A percentile compares a stretch with the other conserved stretches of the same genome.
phyloP scores from a whole-genome alignment of 2,888 invertebrate species.

The Branchellion lobata region DNA sequence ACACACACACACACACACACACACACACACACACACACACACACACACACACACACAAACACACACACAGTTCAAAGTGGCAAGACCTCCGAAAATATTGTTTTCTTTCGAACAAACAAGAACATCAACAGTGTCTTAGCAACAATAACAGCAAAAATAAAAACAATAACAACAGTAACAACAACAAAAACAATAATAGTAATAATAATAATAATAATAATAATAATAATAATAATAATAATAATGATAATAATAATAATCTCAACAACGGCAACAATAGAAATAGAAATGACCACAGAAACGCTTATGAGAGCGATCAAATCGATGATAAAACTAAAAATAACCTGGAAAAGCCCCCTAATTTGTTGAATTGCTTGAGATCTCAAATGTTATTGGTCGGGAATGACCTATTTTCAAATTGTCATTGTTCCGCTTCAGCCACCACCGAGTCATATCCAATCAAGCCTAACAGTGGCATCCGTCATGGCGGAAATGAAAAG shows the following conservation, averaged over 20 bases:
- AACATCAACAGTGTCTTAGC: too few species aligned
- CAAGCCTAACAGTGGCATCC: neutral
- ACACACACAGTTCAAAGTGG: too few species aligned
- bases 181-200: neutral
- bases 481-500: neutral
- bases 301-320: neutral
- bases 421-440: neutral
- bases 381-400: slow-evolving; percentile 10
- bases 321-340: neutral
- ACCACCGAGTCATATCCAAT: neutral
- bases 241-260: too few species aligned
- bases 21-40: too few species aligned
- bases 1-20: too few species aligned
- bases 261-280: too few species aligned
- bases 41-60: too few species aligned
- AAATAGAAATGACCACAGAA: neutral
- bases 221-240: too few species aligned
- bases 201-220: neutral
- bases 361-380: neutral
- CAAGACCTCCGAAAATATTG: too few species aligned
- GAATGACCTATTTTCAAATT: neutral
- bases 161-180: neutral
- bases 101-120: too few species aligned
- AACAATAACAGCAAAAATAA: too few species aligned
- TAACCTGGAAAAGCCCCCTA: neutral